Evolutionary conservation across 2,113 vertebrate genomes (phyloP).

Genomic region (Xyrauchen texanus): DNA sequence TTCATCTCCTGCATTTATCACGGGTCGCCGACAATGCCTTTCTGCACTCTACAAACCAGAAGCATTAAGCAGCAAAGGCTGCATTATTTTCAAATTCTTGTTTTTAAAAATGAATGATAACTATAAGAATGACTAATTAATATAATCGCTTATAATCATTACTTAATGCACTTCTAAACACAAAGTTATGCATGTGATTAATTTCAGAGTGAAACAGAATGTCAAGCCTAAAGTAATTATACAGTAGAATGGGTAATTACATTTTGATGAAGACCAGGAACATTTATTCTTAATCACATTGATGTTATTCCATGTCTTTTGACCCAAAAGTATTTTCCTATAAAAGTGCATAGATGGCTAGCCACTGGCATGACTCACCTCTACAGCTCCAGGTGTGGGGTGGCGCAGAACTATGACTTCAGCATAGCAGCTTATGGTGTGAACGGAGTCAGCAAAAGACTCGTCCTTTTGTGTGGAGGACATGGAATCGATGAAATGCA

Average conservation of each 20-base stretch:
- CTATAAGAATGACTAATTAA: too few relatives aligned
- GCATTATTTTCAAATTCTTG: background rate
- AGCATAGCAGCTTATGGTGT: slow-evolving; percentile 94
- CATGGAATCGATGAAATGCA: slow-evolving; percentile 88
- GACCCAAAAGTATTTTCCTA: too few relatives aligned
- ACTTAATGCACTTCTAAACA: too few relatives aligned
- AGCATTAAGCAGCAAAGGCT: background rate
- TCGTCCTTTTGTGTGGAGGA: slow-evolving; percentile 95
- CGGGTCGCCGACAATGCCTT: slow-evolving; percentile 88
- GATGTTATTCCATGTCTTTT: too few relatives aligned
- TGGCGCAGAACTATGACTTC: slow-evolving; percentile 93
- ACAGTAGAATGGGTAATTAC: too few relatives aligned
- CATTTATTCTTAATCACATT: too few relatives aligned
- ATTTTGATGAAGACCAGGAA: too few relatives aligned
- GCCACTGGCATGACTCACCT: slow-evolving; percentile 76
- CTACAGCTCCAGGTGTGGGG: slow-evolving; percentile 86
- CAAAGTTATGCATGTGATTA: too few relatives aligned
- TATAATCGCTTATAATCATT: too few relatives aligned
- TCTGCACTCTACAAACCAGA: slow-evolving; percentile 80
- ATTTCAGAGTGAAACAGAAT: too few relatives aligned
- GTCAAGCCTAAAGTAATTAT: too few relatives aligned
- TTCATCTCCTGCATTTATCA: slow-evolving; percentile 94
- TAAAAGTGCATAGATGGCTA: background rate
- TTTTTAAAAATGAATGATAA: too few relatives aligned
- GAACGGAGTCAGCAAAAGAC: slow-evolving; percentile 88